Base-by-base conservation (phyloP, 2,113 vertebrate species). In the Mellivora capensis region DNA sequence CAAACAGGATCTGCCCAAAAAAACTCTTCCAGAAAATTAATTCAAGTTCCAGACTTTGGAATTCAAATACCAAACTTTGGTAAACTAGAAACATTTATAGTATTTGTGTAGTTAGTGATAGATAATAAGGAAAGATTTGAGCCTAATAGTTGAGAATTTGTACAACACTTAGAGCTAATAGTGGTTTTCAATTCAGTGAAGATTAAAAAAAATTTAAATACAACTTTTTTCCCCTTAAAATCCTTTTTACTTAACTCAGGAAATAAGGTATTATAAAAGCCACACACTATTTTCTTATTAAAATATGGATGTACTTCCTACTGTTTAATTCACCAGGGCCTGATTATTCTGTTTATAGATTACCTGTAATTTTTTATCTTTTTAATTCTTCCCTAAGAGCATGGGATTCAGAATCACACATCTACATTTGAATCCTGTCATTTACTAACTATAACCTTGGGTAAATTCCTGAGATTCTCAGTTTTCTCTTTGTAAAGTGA, bases 31-130 rank as follows among this genome's bases (percentile, higher is more conserved):
- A 93, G 52, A 67, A 91, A 87, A 91, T 57, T 67, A 93, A 61
- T 59, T 86, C 7, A 95, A 94, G 93, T 92, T 20, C 23, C 8
- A 95, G 67, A n/a, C n/a, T n/a, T n/a, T n/a, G n/a, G n/a, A n/a
- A n/a, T n/a, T n/a, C n/a, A n/a, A n/a, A n/a, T n/a, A n/a, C n/a
- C n/a, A n/a, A 83, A 84, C 23, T 93, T 83, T 61, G 23, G 61
- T 87, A 21, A 95, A 62, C 69, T 64, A 83, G 77, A 86, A 52
- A 86, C 72, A 39, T 93, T 91, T 37, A 39, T 81, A 76, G 15
- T 80, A 94, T 87, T 96, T 87, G 12, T 94, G 91, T 91, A 89
- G 54, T 80, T 97, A 93, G 54, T 88, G 91, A 74, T 17, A 95
- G 37, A 74, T 90, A 49, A 52, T 54, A 84, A 95, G 47, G 83